Percentiles rank a stretch among this genome's conserved stretches.
phyloP scores from a whole-genome alignment of 1,140 invertebrate species.

The Colletes latitarsis region DNA sequence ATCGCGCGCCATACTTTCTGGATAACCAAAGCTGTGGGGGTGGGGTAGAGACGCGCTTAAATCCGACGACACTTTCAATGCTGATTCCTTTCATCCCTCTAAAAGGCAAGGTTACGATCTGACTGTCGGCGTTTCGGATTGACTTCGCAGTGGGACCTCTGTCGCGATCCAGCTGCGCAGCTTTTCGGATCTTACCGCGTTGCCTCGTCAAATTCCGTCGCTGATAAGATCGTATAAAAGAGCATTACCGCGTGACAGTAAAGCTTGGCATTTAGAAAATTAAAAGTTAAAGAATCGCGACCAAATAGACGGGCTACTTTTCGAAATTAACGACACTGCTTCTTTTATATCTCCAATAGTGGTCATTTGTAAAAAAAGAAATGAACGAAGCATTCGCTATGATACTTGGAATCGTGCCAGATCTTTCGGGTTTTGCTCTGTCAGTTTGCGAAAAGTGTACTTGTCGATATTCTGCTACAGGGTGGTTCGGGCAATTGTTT shows the following conservation, averaged over 20 bases:
- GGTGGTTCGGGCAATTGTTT: no score
- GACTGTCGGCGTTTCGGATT: slow-evolving; percentile 42
- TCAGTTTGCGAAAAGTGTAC: no score
- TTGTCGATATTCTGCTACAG: no score
- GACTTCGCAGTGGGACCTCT: slow-evolving; percentile 14
- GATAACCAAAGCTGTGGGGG: not conserved
- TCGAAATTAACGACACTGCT: no score
- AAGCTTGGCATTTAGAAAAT: not conserved
- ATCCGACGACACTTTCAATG: slow-evolving; percentile 57
- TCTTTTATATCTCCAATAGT: no score
- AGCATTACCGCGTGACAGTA: not conserved
- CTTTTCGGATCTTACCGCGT: slow-evolving; percentile 42
- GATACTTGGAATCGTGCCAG: no score
- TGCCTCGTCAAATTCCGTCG: slow-evolving; percentile 34
- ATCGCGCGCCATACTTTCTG: slow-evolving; percentile 18
- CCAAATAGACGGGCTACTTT: no score
- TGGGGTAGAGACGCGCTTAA: slow-evolving; percentile 38
- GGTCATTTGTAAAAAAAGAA: no score
- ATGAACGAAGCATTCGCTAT: no score
- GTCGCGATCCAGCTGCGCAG: not conserved
- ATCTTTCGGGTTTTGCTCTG: no score
- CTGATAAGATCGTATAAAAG: not conserved
- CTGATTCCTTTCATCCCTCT: slow-evolving; percentile 59
- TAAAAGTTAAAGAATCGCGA: not conserved
- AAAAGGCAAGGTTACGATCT: slow-evolving; percentile 56